Evolutionary conservation across 2,797 vertebrate species (phyloP), one percentile per base, ranked within the genome.

Genomic region (Limnodromus scolopaceus): DNA sequence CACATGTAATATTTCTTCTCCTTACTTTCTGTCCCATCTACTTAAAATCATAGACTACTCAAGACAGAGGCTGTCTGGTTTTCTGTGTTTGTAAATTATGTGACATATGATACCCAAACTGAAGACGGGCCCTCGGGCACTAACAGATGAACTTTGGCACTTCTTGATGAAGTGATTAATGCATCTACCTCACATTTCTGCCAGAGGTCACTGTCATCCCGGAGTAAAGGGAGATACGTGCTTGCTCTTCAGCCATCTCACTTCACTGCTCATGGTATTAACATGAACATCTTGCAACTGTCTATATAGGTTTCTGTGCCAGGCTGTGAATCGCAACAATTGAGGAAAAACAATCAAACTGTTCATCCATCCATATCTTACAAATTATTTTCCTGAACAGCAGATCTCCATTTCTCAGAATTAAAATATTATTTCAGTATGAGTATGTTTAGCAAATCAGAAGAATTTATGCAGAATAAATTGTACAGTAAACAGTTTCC

Each of bases 161-260:
- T 89, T 91, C 46, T 80, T 77, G 77, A 91, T 92, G 77, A 93
- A 91, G 78, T 64, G 94, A 94, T 91, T 92, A 82, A 72, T 82
- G 32, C 32, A 72, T 79, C 74, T 69, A 58, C 64, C 51, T 82
- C 81, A 63, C 58, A 89, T 89, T 95, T 89, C 86, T 96, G 81
- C 81, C 91, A 94, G 81, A 94, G 92, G 94, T 96, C 89, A 93
- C 92, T 93, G 63, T 94, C 77, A 92, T 89, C 48, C 66, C 77
- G 81, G 64, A 87, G 48, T 55, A 95, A 80, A 89, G 46, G n/a
- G 69, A 82, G 45, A 64, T 43, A 39, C 0, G 30, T 65, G 39
- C 68, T 74, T 93, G 68, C 19, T 92, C 11, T 48, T 92, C 55
- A 87, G n/a, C 64, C 78, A 69, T 72, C 51, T 74, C 86, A 25